phyloP scores from a whole-genome alignment of 2,888 invertebrate species.

The Scaeva pyrastri region DNA sequence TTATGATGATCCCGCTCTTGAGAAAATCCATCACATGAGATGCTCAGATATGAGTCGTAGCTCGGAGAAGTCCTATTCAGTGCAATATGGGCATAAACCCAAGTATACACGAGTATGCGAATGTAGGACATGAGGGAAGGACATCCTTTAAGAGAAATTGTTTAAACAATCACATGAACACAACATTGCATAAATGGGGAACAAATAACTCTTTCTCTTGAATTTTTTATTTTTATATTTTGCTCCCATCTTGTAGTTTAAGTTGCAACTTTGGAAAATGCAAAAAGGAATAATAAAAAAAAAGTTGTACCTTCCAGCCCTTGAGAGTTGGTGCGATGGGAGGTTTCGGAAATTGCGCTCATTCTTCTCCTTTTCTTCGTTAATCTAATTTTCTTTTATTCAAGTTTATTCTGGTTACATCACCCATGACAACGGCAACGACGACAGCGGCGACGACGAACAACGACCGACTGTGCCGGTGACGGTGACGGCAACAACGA shows the following conservation, averaged over 20 bases:
- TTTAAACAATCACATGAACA: slow-evolving; percentile 57
- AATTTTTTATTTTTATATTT: background rate
- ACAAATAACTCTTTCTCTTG: slow-evolving; percentile 42
- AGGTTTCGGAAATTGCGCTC: slow-evolving; percentile 38
- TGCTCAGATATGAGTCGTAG: slow-evolving; percentile 38
- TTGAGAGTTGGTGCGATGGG: background rate
- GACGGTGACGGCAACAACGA: background rate
- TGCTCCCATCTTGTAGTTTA: background rate
- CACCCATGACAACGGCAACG: slow-evolving; percentile 27
- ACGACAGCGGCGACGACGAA: background rate
- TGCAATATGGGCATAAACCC: slow-evolving; percentile 12
- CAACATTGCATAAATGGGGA: slow-evolving; percentile 37
- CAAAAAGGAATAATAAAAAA: slow-evolving; percentile 21
- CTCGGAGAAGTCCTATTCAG: slow-evolving; percentile 25
- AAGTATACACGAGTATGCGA: background rate
- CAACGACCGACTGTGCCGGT: too few species aligned
- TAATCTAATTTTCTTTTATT: slow-evolving; percentile 66
- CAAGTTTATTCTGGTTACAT: slow-evolving; percentile 47
- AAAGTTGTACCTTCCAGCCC: background rate
- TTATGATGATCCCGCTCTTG: slow-evolving; percentile 69
- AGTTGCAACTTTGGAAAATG: slow-evolving; percentile 45
- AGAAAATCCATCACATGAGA: slow-evolving; percentile 65
- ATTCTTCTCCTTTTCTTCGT: slow-evolving; percentile 46
- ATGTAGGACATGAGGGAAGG: slow-evolving; percentile 35
- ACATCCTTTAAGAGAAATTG: slow-evolving; percentile 43